Percentiles rank a stretch among this genome's conserved stretches.
These are phyloP conservation scores for Cryptoprocta ferox DNA, from an alignment of 2,797 vertebrate genomes.

Conservation along the genomic window DNA sequence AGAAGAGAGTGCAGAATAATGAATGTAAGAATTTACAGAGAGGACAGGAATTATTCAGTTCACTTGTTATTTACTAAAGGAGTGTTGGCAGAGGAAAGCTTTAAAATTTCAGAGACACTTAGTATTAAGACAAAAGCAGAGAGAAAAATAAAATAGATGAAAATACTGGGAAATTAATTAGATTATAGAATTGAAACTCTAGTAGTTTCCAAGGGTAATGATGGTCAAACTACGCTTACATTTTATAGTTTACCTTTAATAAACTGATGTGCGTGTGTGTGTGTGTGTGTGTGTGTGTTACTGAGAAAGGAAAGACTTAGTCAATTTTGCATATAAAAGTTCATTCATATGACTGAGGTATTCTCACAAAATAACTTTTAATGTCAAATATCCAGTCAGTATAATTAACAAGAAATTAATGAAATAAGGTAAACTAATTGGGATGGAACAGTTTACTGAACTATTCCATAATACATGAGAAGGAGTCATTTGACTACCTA, in stretches of 20 bases:
- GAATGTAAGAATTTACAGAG: not conserved
- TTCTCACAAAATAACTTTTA: too few species aligned
- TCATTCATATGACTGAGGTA: not conserved
- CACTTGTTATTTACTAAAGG: not conserved
- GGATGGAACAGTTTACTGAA: too few species aligned
- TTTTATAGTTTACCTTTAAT: not conserved
- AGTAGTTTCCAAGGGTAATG: not conserved
- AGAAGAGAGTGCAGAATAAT: not conserved
- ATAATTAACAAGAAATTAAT: too few species aligned
- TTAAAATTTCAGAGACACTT: not conserved
- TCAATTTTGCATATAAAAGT: not conserved
- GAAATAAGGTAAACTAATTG: too few species aligned
- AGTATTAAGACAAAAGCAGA: not conserved
- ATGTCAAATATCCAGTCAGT: too few species aligned
- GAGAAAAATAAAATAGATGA: not conserved
- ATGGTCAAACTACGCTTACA: not conserved
- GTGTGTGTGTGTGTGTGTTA: not conserved
- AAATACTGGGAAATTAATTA: not conserved
- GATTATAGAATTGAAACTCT: not conserved
- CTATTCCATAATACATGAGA: too few species aligned
- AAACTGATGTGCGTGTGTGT: not conserved
- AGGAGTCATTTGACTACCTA: too few species aligned
- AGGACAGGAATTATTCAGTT: not conserved
- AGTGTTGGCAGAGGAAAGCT: not conserved
- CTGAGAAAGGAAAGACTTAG: not conserved